Evolutionary conservation across 2,888 invertebrate species (phyloP).

Genomic region (Nebria salina): DNA sequence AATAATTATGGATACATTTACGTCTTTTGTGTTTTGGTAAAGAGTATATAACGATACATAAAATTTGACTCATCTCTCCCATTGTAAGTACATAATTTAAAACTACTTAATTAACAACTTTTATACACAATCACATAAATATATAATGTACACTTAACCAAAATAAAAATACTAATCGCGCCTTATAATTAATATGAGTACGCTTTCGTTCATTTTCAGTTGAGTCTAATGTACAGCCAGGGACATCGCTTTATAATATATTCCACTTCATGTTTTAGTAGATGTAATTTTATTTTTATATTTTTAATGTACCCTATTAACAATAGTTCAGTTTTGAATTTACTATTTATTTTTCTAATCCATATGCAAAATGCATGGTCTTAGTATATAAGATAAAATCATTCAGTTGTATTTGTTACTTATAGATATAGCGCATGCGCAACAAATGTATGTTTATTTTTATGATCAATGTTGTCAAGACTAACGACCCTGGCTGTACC

Average conservation of each 20-base stretch:
- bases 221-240: not conserved
- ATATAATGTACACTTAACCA: constrained; percentile 1
- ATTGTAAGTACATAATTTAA: constrained; percentile 1
- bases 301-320: no score
- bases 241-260: not conserved
- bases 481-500: not conserved
- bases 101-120: not conserved
- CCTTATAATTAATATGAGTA: not conserved
- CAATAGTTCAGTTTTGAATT: no score
- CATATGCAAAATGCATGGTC: no score
- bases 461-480: not conserved
- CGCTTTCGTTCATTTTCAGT: not conserved
- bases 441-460: not conserved
- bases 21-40: no score
- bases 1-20: no score
- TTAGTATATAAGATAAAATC: no score
- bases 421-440: not conserved
- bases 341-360: no score
- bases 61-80: not conserved
- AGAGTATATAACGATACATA: no score
- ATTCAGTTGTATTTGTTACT: no score
- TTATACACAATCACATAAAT: constrained; percentile 1
- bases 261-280: not conserved
- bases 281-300: not conserved
- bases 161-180: not conserved